Evolutionary conservation across 2,797 vertebrate species (phyloP).

Genomic region (Anguilla pacifica): DNA sequence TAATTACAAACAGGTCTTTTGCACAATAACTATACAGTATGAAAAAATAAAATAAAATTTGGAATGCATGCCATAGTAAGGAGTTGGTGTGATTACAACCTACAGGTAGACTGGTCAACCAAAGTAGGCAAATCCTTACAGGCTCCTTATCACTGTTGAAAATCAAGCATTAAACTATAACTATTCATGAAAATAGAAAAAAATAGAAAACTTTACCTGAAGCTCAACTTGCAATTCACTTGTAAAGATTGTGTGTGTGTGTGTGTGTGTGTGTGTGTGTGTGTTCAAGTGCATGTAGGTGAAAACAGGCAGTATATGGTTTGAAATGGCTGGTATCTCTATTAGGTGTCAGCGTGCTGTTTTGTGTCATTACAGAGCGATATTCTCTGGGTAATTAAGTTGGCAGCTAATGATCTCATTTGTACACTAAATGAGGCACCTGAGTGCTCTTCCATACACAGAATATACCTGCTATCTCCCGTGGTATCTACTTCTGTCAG

Average conservation of each 20-base stretch:
- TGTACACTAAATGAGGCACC: conserved; percentile 8
- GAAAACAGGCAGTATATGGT: conserved; percentile 9
- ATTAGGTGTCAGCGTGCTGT: neutral
- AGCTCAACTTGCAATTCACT: no score
- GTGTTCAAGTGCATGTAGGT: neutral
- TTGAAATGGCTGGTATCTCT: neutral
- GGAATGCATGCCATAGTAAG: no score
- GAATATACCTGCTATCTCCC: neutral
- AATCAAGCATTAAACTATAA: no score
- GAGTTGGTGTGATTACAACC: no score
- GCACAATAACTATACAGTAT: no score
- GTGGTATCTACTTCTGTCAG: neutral
- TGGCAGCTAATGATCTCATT: neutral
- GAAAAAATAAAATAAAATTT: no score
- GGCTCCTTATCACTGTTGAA: no score
- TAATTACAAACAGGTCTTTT: no score
- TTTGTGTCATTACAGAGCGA: neutral
- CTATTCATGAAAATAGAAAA: no score
- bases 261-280: conserved; percentile 11
- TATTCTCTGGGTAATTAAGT: conserved; percentile 4
- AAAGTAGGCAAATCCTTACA: no score
- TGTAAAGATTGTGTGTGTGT: neutral
- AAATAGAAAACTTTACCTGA: no score
- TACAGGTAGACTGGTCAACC: no score
- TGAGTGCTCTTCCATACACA: neutral